These are phyloP conservation scores for Sturmia bella DNA, from an alignment of 2,888 invertebrate species.

Conservation along the genomic window DNA sequence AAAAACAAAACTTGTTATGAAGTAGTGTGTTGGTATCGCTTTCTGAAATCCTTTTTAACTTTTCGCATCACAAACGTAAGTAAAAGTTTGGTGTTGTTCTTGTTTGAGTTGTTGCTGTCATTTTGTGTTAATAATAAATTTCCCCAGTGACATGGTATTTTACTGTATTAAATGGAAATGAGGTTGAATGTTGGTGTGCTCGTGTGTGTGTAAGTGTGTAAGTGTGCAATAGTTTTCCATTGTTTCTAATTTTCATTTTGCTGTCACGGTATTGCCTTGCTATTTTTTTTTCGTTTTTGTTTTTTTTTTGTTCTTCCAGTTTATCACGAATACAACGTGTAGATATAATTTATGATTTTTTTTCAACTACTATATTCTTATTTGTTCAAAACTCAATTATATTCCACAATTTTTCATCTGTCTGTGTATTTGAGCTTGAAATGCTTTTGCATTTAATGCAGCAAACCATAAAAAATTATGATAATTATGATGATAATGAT, in stretches of 20 bases:
- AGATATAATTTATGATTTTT: constrained; percentile 38
- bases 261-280: constrained; percentile 5
- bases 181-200: not conserved
- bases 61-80: not conserved
- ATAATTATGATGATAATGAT: constrained; percentile 43
- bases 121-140: constrained; percentile 66
- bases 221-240: constrained; percentile 27
- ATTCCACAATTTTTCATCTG: constrained; percentile 60
- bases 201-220: not conserved
- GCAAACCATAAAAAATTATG: constrained; percentile 42
- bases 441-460: constrained; percentile 42
- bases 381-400: constrained; percentile 23
- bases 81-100: constrained; percentile 17
- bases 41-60: constrained; percentile 32
- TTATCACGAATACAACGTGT: constrained; percentile 55
- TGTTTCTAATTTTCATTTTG: constrained; percentile 30
- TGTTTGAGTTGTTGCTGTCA: constrained; percentile 14
- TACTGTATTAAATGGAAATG: constrained; percentile 16
- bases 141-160: constrained; percentile 50
- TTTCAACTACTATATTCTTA: constrained; percentile 1
- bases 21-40: constrained; percentile 16
- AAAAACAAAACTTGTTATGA: constrained; percentile 1
- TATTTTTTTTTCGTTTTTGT: not conserved
- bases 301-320: constrained; percentile 2
- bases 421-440: constrained; percentile 40